Percentiles rank a stretch among this genome's conserved stretches.
Evolutionary conservation across 2,888 invertebrate genomes (phyloP).

Genomic region (Microctonus aethiopoides): DNA sequence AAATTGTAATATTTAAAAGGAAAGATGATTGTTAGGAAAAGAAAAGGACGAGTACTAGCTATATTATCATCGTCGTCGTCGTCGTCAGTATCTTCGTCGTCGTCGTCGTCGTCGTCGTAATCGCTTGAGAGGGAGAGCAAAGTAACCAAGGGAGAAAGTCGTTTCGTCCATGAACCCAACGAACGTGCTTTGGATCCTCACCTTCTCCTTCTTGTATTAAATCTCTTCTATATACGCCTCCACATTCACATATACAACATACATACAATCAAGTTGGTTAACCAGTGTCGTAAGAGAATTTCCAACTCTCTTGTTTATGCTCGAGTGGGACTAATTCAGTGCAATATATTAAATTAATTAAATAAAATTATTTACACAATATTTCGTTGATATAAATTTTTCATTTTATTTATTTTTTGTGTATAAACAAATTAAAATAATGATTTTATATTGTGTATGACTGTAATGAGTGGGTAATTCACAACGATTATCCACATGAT

Average conservation of each 20-base stretch:
- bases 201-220: not conserved
- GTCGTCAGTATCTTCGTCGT: slow-evolving; percentile 8
- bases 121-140: slow-evolving; percentile 35
- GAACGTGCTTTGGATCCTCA: slow-evolving; percentile 32
- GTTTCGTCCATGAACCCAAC: slow-evolving; percentile 36
- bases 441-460: not conserved
- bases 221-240: slow-evolving; percentile 2
- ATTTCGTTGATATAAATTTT: not conserved
- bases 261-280: not conserved
- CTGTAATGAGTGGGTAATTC: slow-evolving; percentile 14
- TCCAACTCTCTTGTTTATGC: slow-evolving; percentile 22
- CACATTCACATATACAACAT: not conserved
- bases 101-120: slow-evolving; percentile 30
- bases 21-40: slow-evolving; percentile 7
- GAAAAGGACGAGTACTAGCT: not conserved
- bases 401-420: not conserved
- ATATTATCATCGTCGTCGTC: not conserved
- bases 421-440: not conserved
- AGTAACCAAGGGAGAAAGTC: slow-evolving; percentile 33
- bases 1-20: not conserved
- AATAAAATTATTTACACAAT: not conserved
- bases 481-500: slow-evolving; percentile 40
- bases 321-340: slow-evolving; percentile 22
- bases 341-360: slow-evolving; percentile 13
- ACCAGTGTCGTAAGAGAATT: slow-evolving; percentile 26